These are phyloP conservation scores for Macrobrachium nipponense DNA, from an alignment of 1,140 invertebrate species.

Conservation along the genomic window DNA sequence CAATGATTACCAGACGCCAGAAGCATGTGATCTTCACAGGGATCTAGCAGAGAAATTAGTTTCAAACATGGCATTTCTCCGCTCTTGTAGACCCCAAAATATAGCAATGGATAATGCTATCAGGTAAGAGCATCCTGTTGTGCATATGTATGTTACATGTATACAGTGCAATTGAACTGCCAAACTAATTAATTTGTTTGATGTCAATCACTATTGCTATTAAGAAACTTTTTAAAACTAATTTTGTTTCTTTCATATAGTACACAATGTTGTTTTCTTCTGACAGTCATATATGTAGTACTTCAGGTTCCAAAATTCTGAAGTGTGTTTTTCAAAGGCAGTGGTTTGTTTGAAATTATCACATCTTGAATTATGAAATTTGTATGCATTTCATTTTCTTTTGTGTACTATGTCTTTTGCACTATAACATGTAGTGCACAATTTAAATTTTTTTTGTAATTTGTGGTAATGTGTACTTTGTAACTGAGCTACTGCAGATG, in stretches of 20 bases:
- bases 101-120: conserved; percentile 57
- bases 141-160: neutral
- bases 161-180: neutral
- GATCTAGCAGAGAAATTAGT: conserved; percentile 50
- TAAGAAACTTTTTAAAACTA: too few relatives aligned
- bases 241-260: too few relatives aligned
- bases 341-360: too few relatives aligned
- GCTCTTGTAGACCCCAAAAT: conserved; percentile 45
- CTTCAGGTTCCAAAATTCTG: too few relatives aligned
- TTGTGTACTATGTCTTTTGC: too few relatives aligned
- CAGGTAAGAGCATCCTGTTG: conserved; percentile 3
- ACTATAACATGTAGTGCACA: too few relatives aligned
- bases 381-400: too few relatives aligned
- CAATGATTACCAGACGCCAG: conserved; percentile 51
- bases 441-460: too few relatives aligned
- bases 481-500: neutral
- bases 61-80: conserved; percentile 47
- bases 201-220: neutral
- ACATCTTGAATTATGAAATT: too few relatives aligned
- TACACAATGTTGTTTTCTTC: too few relatives aligned
- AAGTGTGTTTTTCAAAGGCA: too few relatives aligned
- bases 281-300: too few relatives aligned
- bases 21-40: conserved; percentile 53
- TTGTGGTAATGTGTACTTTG: neutral
- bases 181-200: neutral